Base-by-base conservation (phyloP, 2,888 invertebrate species). In the Polietes domitor region DNA sequence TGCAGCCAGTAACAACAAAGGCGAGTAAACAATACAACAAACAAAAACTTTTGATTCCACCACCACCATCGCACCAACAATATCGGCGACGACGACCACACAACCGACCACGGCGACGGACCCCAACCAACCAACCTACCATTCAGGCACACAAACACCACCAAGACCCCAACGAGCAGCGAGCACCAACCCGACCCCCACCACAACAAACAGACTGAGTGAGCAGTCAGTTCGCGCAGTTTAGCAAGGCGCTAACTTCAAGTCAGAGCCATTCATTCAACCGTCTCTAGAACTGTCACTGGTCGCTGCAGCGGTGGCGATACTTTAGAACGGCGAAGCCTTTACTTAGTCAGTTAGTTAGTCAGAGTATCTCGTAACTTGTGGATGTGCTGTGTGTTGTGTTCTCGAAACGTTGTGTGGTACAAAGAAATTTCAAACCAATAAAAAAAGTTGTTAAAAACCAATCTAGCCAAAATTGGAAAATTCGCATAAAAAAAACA, bases 331-430 rank as follows among this genome's bases (percentile, higher is more conserved):
- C 32, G 63, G 15, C 41, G 68, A 68, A 19, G 24, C 24, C 65
- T 70, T 58, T 37, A 77, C n/a, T 70, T 55, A 83, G 73, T 41
- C 12, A 61, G 58, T 65, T 72, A 84, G 84, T 76, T 53, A 76
- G 76, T 84, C 81, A 81, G 75, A 78, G 84, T 84, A 79, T 84
- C 72, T 84, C 75, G 76, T 61, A 76, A 43, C 58, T 26, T 72
- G 37, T 76, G 73, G 84, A 79, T 78, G 84, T 84, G 81, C 73
- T 24, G 28, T 21, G 68, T 68, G 4, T 0, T n/a, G n/a, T n/a
- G n/a, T n/a, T n/a, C n/a, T 65, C 9, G 32, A 9, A 1, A 26
- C 26, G 32, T 63, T 63, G 32, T 32, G 63, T 32, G 63, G 5
- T 63, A 83, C 24, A 43, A 77, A 72, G 19, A 26, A 19, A 61